Evolutionary conservation across 2,888 invertebrate species (phyloP).

Genomic region (Epirrhoe tristata): DNA sequence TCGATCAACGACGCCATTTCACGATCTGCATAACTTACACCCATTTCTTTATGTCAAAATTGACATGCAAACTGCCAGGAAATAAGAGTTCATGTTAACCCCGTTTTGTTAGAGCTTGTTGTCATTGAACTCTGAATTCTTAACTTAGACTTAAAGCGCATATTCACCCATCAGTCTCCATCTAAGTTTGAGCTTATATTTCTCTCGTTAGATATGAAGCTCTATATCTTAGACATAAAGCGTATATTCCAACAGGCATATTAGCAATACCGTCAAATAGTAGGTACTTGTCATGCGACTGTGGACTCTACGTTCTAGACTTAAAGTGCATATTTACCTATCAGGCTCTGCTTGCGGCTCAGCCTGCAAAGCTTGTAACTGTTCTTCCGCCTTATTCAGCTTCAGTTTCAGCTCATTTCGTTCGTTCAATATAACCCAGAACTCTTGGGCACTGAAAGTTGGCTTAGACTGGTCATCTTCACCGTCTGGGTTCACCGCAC

Average conservation of each 20-base stretch:
- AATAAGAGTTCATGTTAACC: no score
- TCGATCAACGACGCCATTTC: no score
- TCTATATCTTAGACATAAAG: background rate
- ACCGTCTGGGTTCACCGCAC: constrained; percentile 67
- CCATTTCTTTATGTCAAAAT: no score
- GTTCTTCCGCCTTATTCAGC: constrained; percentile 97
- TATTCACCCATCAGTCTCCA: no score
- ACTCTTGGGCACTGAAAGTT: constrained; percentile 88
- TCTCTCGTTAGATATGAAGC: no score
- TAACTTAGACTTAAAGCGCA: no score
- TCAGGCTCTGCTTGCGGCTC: constrained; percentile 64
- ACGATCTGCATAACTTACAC: no score
- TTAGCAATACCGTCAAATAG: background rate
- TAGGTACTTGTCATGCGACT: background rate
- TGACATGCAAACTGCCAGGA: no score
- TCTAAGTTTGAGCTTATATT: no score
- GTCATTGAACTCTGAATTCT: no score
- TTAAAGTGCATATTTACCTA: constrained; percentile 56
- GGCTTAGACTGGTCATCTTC: constrained; percentile 74
- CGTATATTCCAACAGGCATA: background rate
- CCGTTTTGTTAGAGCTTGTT: no score
- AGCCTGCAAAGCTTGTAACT: constrained; percentile 90
- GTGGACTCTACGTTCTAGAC: background rate
- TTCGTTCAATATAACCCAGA: constrained; percentile 95
- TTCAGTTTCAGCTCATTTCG: constrained; percentile 97